These are phyloP conservation scores for Pseudonaja textilis DNA, from an alignment of 2,113 vertebrate genomes.

Conservation along the genomic window DNA sequence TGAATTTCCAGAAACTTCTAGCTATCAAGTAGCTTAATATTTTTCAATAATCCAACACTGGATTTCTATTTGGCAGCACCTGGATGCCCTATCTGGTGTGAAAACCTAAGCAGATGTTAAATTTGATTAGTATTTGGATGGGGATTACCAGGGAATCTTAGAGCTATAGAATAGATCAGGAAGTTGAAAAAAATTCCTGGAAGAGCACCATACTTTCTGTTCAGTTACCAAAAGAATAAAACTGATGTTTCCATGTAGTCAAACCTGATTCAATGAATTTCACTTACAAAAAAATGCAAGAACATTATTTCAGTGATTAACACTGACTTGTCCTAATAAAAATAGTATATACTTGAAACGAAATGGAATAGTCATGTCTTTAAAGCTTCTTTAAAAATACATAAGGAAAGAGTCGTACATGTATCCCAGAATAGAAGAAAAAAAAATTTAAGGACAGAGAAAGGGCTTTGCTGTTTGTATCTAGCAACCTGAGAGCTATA, in stretches of 20 bases:
- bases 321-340: not conserved
- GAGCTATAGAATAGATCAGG: not conserved
- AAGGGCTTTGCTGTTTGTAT: not conserved
- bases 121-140: not conserved
- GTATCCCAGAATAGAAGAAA: not conserved
- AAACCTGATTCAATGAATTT: not conserved
- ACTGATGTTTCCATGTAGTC: not conserved
- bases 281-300: not conserved
- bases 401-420: not conserved
- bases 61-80: conserved; percentile 28
- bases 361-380: not conserved
- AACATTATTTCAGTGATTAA: conserved; percentile 8
- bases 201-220: not conserved
- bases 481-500: not conserved
- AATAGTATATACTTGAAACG: not conserved
- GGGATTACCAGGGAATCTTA: not conserved
- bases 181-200: not conserved
- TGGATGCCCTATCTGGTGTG: not conserved
- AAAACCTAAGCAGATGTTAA: not conserved
- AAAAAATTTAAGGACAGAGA: not conserved
- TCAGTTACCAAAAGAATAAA: not conserved
- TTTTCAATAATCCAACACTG: conserved; percentile 45
- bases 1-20: conserved; percentile 34
- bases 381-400: not conserved
- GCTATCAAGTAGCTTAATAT: conserved; percentile 50